Evolutionary conservation across 2,113 vertebrate genomes (phyloP).

Genomic region (Glaucidium brasilianum): DNA sequence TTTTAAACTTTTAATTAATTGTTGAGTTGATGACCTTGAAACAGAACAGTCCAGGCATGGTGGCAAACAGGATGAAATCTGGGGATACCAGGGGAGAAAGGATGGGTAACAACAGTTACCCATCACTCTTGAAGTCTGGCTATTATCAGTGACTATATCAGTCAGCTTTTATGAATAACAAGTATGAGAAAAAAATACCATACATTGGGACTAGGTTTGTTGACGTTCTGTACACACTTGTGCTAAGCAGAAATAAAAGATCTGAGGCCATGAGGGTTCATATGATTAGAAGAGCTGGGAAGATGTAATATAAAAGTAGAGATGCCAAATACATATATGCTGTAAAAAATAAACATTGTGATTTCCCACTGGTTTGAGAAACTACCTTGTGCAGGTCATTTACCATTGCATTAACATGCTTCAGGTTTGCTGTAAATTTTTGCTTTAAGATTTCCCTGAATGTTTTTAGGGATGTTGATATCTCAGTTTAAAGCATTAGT

Average conservation of each 20-base stretch:
- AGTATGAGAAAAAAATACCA: not conserved
- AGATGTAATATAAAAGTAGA: not conserved
- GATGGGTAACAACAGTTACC: not conserved
- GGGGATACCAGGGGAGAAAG: not conserved
- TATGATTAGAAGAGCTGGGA: not conserved
- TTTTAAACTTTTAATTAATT: constrained; percentile 38
- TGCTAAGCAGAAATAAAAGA: not conserved
- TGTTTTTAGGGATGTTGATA: not conserved
- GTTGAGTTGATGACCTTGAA: constrained; percentile 14
- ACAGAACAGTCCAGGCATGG: not conserved
- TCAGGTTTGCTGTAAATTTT: not conserved
- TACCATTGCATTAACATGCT: not conserved
- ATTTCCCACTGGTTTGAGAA: not conserved
- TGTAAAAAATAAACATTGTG: not conserved
- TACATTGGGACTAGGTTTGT: not conserved
- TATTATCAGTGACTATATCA: not conserved
- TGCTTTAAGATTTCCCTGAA: not conserved
- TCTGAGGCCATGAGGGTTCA: not conserved
- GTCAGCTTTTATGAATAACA: not conserved
- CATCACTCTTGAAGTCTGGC: not conserved
- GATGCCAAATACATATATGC: not conserved
- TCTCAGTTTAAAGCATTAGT: not conserved
- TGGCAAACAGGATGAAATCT: not conserved
- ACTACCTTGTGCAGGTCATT: not conserved
- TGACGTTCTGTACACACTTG: not conserved